phyloP scores from a whole-genome alignment of 2,113 vertebrate genomes.

The Oriolus oriolus region DNA sequence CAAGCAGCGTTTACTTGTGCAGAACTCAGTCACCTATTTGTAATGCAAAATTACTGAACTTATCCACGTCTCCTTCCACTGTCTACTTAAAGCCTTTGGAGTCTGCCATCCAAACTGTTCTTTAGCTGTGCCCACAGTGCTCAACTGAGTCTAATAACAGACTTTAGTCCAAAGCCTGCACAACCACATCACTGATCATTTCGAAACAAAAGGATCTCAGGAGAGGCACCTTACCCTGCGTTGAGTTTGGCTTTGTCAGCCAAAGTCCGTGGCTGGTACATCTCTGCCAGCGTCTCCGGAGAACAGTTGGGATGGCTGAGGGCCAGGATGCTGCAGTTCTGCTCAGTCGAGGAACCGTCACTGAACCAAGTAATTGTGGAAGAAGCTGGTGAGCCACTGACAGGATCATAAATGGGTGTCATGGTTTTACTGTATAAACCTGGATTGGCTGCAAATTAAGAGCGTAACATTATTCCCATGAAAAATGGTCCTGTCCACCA shows the following conservation, averaged over 20 bases:
- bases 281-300: conserved; percentile 79
- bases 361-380: conserved; percentile 90
- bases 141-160: background rate
- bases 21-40: background rate
- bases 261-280: conserved; percentile 84
- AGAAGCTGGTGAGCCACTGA: conserved; percentile 82
- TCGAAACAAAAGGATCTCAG: background rate
- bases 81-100: background rate
- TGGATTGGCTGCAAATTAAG: conserved; percentile 70
- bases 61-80: background rate
- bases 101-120: background rate
- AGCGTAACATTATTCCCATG: background rate
- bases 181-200: background rate
- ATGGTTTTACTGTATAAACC: conserved; percentile 92
- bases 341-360: conserved; percentile 77
- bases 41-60: background rate
- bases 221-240: conserved; percentile 76
- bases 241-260: conserved; percentile 89
- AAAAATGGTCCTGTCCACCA: background rate
- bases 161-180: background rate
- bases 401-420: conserved; percentile 87
- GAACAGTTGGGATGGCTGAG: conserved; percentile 76
- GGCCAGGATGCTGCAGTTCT: conserved; percentile 73
- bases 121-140: background rate
- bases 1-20: background rate